phyloP scores from a whole-genome alignment of 2,113 vertebrate species.

The Delphinus delphis region DNA sequence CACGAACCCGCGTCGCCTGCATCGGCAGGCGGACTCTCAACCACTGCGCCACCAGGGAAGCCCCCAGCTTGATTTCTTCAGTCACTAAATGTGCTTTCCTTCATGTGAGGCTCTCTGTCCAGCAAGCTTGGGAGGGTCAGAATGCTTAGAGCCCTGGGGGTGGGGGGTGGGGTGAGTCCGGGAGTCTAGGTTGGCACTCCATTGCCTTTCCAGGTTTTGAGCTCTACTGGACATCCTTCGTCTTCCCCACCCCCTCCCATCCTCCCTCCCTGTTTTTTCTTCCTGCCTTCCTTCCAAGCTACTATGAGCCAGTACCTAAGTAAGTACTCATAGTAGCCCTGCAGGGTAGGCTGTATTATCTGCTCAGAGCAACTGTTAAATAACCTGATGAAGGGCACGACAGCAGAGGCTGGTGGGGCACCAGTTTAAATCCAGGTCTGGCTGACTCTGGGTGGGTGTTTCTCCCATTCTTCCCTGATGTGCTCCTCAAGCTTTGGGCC shows the following conservation, averaged over 20 bases:
- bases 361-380: neutral
- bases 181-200: neutral
- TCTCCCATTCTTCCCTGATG: accelerated
- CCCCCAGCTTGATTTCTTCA: neutral
- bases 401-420: neutral
- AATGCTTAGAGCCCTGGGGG: neutral
- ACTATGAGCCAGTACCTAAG: no score
- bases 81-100: neutral
- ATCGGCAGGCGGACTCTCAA: no score
- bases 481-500: neutral
- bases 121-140: neutral
- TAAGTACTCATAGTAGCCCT: neutral
- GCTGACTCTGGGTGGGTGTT: neutral
- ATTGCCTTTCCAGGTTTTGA: neutral
- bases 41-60: no score
- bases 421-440: neutral
- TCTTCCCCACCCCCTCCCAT: neutral
- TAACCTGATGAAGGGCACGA: no score
- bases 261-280: neutral
- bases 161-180: accelerated
- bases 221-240: neutral
- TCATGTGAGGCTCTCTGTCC: neutral
- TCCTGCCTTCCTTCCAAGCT: neutral
- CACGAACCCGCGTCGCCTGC: no score
- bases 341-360: neutral